Base-by-base conservation (phyloP, 2,113 vertebrate genomes). In the Sminthopsis crassicaudata region DNA sequence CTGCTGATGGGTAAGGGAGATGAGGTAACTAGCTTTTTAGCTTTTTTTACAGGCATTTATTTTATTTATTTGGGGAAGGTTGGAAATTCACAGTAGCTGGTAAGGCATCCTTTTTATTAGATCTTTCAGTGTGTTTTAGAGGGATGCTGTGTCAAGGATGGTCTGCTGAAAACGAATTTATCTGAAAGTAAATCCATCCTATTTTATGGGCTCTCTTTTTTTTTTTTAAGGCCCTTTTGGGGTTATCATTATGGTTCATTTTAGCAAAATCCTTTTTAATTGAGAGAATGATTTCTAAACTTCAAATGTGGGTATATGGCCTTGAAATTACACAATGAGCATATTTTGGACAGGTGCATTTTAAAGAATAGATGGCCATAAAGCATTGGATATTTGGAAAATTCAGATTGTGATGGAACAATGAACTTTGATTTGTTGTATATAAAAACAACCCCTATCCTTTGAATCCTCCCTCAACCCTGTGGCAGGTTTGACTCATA, bases 51-150 rank as follows among this genome's bases (percentile, higher is more conserved):
- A 25, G 48, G 6, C 48, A 89, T 89, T 89, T 46, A 9, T 89
- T 48, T 42, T 88, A 95, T 95, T 94, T 92, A 94, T 46, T 89
- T 60, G 90, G 52, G 10, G 91, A 94, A 60, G 89, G 51, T 10
- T 95, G 26, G 51, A 92, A 90, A 84, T 94, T 92, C 93, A 53
- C 91, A 91, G 52, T 95, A 53, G 89, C 54, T 93, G 94, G 27
- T 10, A 88, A 91, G 52, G 19, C 23, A 11, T 94, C 1, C 57
- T 90, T 48, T 12, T 91, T 90, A 46, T 95, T 91, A 23, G 94
- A 46, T 57, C 91, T 92, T 91, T 92, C 55, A 42, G 46, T 54
- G 5, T 96, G 11, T 94, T 23, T 89, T 94, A 94, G 60, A 93
- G 90, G 88, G 55, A 6, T 90, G 5, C 4, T 7, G 54, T 94